A percentile compares a stretch with the other conserved stretches of the same genome.
phyloP scores from a whole-genome alignment of 2,797 vertebrate genomes.

The Schizothorax lantsangensis region DNA sequence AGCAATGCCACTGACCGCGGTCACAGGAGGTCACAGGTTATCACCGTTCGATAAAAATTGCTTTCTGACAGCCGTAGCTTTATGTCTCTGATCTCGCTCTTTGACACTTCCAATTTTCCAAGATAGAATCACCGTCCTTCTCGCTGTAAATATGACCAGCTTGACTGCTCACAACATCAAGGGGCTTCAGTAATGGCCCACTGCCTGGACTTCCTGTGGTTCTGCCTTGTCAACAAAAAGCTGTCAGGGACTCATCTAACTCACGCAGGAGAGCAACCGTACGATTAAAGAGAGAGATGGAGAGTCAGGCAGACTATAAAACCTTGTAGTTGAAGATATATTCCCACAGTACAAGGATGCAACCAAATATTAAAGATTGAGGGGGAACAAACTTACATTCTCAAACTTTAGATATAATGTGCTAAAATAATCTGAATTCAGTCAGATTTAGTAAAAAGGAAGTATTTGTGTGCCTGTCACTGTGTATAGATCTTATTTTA shows the following conservation, averaged over 20 bases:
- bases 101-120: slow-evolving; percentile 56
- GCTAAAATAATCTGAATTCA: neutral
- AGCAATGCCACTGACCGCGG: slow-evolving; percentile 24
- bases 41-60: slow-evolving; percentile 37
- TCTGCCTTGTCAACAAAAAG: slow-evolving; percentile 63
- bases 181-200: slow-evolving; percentile 62
- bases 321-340: slow-evolving; percentile 51
- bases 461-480: neutral
- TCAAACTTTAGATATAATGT: neutral
- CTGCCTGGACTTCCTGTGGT: slow-evolving; percentile 63
- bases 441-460: neutral
- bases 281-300: slow-evolving; percentile 34
- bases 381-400: too few relatives aligned
- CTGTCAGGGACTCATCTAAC: slow-evolving; percentile 46
- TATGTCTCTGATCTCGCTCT: slow-evolving; percentile 47
- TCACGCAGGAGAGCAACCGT: slow-evolving; percentile 28
- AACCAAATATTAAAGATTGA: neutral
- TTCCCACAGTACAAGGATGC: neutral
- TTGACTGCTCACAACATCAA: slow-evolving; percentile 40
- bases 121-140: slow-evolving; percentile 53
- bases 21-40: slow-evolving; percentile 43
- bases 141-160: slow-evolving; percentile 53
- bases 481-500: neutral
- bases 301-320: slow-evolving; percentile 40
- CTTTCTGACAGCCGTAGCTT: slow-evolving; percentile 36